Evolutionary conservation across 2,797 vertebrate genomes (phyloP), one percentile per base, ranked within the genome.

Genomic region (Parauchenoglanis ngamensis): DNA sequence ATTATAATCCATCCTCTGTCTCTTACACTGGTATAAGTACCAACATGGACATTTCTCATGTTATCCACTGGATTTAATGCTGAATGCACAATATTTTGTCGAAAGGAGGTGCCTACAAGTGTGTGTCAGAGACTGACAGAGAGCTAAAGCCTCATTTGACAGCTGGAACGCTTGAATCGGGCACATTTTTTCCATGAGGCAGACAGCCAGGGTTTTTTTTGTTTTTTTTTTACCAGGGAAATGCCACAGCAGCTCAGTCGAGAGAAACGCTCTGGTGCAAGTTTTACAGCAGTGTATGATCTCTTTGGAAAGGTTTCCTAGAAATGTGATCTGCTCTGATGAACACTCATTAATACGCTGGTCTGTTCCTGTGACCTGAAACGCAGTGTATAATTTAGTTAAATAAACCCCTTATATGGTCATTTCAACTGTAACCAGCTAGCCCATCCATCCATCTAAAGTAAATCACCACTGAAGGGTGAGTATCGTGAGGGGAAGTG

Each of bases 111-210:
- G 46, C 23, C 23, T 67, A 49, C 80, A 76, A 44, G 13, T 86
- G 52, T 75, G 67, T 76, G 8, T n/a, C 70, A 77, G 31, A 67
- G 28, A 87, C 65, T 13, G 75, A 25, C 31, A 35, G 31, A 40
- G 84, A 54, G 23, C 28, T 76, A 77, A 65, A 28, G 78, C 49
- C n/a, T 68, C 57, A 44, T 70, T 86, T 61, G 31, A 83, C 77
- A 86, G 72, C 78, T 79, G 75, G 61, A 68, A 85, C 23, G n/a
- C 57, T 85, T 79, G 73, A 86, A 63, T 63, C 77, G 65, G 56
- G 46, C 76, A 67, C 25, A 46, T 52, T 81, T 44, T 57, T 83
- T 49, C 8, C 56, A 44, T 25, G 61, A 67, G 25, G 70, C 52
- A 61, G 63, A 19, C 8, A 52, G 68, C 46, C 80, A 44, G 21